A percentile compares a stretch with the other conserved stretches of the same genome.
Conservation (phyloP, 2,888 invertebrate species). For the Metallyticus violacea region DNA sequence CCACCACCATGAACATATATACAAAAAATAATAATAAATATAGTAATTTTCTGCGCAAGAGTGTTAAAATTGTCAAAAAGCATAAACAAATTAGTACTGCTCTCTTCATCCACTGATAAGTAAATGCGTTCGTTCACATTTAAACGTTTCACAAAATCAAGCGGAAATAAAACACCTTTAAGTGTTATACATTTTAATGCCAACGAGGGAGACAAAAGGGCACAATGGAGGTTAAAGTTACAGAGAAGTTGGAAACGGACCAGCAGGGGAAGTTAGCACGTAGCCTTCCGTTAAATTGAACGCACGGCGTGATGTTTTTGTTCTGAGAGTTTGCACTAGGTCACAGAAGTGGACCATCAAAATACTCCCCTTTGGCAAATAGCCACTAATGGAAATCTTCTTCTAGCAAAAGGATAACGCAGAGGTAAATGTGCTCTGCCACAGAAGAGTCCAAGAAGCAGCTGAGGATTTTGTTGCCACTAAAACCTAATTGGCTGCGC, state of each 20-base stretch:
- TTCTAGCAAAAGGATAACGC: not conserved
- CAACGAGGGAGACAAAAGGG: not conserved
- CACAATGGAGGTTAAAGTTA: not conserved
- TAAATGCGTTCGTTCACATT: too few species aligned
- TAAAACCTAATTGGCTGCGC: not conserved
- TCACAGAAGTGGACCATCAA: not conserved
- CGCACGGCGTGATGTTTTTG: not conserved
- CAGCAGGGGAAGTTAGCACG: not conserved
- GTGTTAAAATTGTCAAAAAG: too few species aligned
- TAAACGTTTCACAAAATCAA: too few species aligned
- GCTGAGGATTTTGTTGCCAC: not conserved
- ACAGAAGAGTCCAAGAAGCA: not conserved
- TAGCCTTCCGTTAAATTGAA: not conserved
- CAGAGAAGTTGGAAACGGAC: not conserved
- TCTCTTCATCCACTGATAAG: too few species aligned
- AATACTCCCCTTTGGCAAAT: not conserved
- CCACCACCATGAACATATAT: too few species aligned
- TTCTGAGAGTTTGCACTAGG: not conserved
- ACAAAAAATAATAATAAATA: too few species aligned
- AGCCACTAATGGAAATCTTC: not conserved
- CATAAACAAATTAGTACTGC: too few species aligned
- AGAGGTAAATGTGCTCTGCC: too few species aligned
- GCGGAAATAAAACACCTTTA: not conserved
- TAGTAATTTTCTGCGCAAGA: too few species aligned
- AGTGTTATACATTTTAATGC: not conserved